Evolutionary conservation across 2,888 invertebrate genomes (phyloP), one percentile per base, ranked within the genome.

Genomic region (Therioaphis trifolii): DNA sequence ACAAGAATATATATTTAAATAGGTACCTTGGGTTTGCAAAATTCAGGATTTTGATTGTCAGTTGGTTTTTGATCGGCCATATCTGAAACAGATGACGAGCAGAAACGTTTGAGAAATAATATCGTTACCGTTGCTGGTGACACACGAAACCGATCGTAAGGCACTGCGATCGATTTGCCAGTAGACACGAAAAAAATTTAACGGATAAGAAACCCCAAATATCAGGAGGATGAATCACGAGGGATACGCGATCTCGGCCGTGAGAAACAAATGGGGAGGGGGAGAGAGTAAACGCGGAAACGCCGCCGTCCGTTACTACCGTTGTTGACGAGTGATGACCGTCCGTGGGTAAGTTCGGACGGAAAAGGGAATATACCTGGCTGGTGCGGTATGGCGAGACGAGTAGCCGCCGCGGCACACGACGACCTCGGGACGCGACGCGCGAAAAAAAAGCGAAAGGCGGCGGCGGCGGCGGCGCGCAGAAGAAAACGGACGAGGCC

Each of bases 21-120:
- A 14, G 9, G 84, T 72, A 85, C 85, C 55, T 85, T 84, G 12
- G 85, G 85, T 71, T 85, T 85, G 15, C 35, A 75, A 76, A 85
- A 85, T 46, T 85, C 85, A 11, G 78, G 52, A 35, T 84, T 84
- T 21, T 78, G 77, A 58, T 76, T 85, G 5, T 84, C 84, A 14
- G n/a, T 27, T 66, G 58, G 40, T 24, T 15, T 61, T 74, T 82
- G 82, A 63, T 85, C 84, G 9, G 74, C 72, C 82, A 82, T 82
- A 14, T 66, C 40, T 63, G 24, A 18, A 55, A 68, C 27, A 49
- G 14, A 40, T 35, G 27, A 4, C 18, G 15, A 18, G 15, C 7
- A 29, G 29, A 15, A 15, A n/a, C n/a, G 18, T 27, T 1, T 5
- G 1, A 27, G 24, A 4, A 18, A 52, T 55, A 46, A 9, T 46